phyloP scores from a whole-genome alignment of 2,888 invertebrate species.

The Psylliodes chrysocephalus region DNA sequence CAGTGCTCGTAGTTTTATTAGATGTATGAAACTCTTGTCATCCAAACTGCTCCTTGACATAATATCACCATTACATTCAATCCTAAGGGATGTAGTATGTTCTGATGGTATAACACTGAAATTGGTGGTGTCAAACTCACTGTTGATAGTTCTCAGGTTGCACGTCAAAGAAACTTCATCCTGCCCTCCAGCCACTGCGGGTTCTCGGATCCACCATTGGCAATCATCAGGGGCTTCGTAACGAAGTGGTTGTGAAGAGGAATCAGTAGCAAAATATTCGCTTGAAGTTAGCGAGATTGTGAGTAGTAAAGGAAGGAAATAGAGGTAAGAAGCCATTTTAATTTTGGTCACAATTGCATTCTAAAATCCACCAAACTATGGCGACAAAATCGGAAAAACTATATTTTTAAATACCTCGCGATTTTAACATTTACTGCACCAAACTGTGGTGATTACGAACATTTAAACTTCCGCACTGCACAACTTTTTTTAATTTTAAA shows the following conservation, averaged over 20 bases:
- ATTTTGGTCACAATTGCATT: constrained; percentile 37
- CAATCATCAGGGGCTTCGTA: constrained; percentile 91
- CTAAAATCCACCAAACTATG: constrained; percentile 1
- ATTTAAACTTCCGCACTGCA: not conserved
- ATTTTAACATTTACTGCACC: not conserved
- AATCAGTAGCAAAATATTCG: constrained; percentile 51
- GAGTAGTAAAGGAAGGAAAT: constrained; percentile 21
- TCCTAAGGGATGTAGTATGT: constrained; percentile 80
- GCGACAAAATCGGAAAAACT: constrained; percentile 7
- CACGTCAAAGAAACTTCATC: constrained; percentile 83
- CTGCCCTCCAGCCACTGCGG: constrained; percentile 66
- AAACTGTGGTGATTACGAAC: not conserved
- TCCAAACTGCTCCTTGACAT: constrained; percentile 83
- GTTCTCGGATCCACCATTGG: constrained; percentile 78
- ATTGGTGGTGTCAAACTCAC: constrained; percentile 88
- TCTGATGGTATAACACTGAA: constrained; percentile 88
- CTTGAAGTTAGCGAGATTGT: constrained; percentile 2
- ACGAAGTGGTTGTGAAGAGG: constrained; percentile 64
- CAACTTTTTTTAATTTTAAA: not conserved
- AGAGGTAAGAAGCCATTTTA: constrained; percentile 43
- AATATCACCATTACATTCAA: constrained; percentile 83
- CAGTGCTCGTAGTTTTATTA: constrained; percentile 82
- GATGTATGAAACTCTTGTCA: constrained; percentile 81
- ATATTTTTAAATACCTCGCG: not conserved
- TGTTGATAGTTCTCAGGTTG: constrained; percentile 84